These are phyloP conservation scores for Leptosomus discolor DNA, from an alignment of 2,113 vertebrate species.

Conservation along the genomic window DNA sequence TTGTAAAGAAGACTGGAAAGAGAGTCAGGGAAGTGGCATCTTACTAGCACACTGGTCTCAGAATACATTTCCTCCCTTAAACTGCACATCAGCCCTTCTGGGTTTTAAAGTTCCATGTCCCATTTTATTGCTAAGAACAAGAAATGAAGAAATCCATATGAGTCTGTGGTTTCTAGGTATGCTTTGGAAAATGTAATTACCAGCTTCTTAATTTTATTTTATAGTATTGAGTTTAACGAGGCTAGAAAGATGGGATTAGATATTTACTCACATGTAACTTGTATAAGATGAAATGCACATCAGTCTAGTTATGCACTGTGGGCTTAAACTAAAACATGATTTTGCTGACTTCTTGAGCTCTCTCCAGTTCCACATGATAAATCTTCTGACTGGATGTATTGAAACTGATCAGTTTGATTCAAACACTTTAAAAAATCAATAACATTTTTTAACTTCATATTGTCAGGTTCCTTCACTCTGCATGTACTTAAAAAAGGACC, in stretches of 20 bases:
- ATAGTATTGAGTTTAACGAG: background rate
- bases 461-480: background rate
- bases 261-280: slow-evolving; percentile 5
- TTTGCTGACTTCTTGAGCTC: background rate
- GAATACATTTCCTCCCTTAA: slow-evolving; percentile 12
- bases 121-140: slow-evolving; percentile 28
- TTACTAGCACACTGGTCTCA: slow-evolving; percentile 20
- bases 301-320: background rate
- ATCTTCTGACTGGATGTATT: background rate
- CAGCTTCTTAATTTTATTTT: slow-evolving; percentile 22
- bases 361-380: background rate
- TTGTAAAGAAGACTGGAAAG: background rate
- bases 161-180: background rate
- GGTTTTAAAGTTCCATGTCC: background rate
- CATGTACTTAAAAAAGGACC: background rate
- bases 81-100: background rate
- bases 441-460: background rate
- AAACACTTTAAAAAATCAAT: background rate
- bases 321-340: background rate
- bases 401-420: background rate
- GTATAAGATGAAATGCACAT: background rate
- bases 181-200: slow-evolving; percentile 18
- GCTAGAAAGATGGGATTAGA: background rate
- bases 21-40: background rate
- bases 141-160: slow-evolving; percentile 26